Evolutionary conservation across 64 coral and sea anemone species (phyloP).

Genomic region (Porites lutea): DNA sequence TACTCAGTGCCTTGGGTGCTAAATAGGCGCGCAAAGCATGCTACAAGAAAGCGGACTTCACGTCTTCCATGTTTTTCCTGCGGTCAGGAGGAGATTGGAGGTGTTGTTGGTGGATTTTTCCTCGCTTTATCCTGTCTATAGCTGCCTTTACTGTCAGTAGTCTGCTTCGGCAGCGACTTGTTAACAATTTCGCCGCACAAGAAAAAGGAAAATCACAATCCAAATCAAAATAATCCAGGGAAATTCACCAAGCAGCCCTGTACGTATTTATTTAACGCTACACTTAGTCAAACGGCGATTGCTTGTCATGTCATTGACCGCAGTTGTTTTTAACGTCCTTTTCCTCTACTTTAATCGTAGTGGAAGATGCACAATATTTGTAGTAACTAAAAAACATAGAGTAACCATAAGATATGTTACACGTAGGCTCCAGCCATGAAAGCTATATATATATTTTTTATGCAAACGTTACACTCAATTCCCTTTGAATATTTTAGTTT

Average conservation of each 20-base stretch:
- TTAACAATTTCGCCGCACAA: constrained; percentile 94
- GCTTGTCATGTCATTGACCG: neutral
- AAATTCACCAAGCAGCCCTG: constrained; percentile 87
- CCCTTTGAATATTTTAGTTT: too few relatives aligned
- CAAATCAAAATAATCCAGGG: constrained; percentile 89
- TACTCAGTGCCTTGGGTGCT: neutral
- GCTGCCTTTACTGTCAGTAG: constrained; percentile 26
- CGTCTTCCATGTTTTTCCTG: constrained; percentile 28
- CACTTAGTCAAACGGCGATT: neutral
- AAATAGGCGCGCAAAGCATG: constrained; percentile 9
- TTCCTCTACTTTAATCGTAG: too few relatives aligned
- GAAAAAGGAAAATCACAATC: constrained; percentile 92
- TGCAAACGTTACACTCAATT: too few relatives aligned
- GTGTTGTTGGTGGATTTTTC: neutral
- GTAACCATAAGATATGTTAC: too few relatives aligned
- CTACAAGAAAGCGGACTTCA: too few relatives aligned
- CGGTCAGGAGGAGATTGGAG: neutral
- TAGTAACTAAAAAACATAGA: too few relatives aligned
- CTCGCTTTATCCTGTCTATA: neutral
- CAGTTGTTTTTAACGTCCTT: neutral
- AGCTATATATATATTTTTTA: too few relatives aligned
- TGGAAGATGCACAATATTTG: too few relatives aligned
- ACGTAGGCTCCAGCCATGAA: too few relatives aligned
- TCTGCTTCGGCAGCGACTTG: constrained; percentile 92
- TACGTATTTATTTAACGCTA: constrained; percentile 34